Base-by-base conservation (phyloP, 2,888 invertebrate species). In the Amorpha juglandis region DNA sequence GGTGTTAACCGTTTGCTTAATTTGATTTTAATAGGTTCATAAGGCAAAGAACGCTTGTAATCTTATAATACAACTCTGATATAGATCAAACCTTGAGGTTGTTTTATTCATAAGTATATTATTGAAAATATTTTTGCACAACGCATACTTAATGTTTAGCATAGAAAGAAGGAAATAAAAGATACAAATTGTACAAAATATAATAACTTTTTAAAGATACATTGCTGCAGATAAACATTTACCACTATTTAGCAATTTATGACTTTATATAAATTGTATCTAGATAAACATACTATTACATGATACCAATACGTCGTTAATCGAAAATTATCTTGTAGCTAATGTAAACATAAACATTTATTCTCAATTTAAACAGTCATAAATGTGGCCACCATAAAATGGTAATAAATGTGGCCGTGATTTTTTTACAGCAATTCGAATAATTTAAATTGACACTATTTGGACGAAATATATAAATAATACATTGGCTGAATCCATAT, bases 391-490 rank as follows among this genome's bases (percentile, higher is more conserved):
- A 63, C n/a, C 14, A 27, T 9, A 47, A 27, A 47, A 63, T 63
- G 62, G 47, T 63, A 47, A 63, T 63, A 63, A 62, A 19, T 21
- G 51, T 58, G 48, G 38, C 64, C 64, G 33, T 58, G 58, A 65
- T 65, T 63, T 47, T 58, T 45, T 55, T 51, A 62, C 58, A 51
- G 51, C 62, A 52, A 64, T 63, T 55, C 38, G 63, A 69, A 38
- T 65, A 67, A 69, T 70, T 68, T 63, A 65, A 33, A 33, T 16
- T 64, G 53, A 47, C 64, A 48, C 76, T 71, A 74, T 79, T 79
- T 76, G 77, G 78, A 74, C 69, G 68, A 68, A 64, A 83, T 84
- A 76, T 77, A 75, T 84, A 76, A 83, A 75, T 84, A 76, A 83
- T 77, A 76, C 81, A 83, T 82, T 71, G 71, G 64, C 71, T 70